Conservation (phyloP, 2,113 vertebrate species). For the Gymnobelideus leadbeateri region DNA sequence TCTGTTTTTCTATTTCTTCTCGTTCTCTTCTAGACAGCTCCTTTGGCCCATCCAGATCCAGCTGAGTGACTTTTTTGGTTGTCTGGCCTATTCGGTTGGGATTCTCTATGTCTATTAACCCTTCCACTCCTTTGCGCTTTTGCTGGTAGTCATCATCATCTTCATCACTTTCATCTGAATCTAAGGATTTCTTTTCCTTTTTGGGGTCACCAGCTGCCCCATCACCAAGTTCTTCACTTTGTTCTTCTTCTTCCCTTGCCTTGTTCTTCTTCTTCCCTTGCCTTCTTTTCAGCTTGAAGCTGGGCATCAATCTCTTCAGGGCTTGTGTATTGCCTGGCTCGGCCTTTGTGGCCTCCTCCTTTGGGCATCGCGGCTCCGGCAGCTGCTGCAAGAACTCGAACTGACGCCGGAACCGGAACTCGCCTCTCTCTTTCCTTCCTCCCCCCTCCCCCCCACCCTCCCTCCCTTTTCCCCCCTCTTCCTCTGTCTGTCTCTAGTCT, state of each 20-base stretch:
- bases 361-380: conserved; percentile 84
- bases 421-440: conserved; percentile 54
- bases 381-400: conserved; percentile 71
- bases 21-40: conserved; percentile 96
- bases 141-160: no score
- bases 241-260: conserved; percentile 89
- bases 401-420: conserved; percentile 84
- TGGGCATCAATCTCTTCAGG: conserved; percentile 98
- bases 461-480: not conserved
- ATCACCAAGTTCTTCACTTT: conserved; percentile 87
- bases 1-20: conserved; percentile 98
- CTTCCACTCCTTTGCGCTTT: no score
- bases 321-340: conserved; percentile 95
- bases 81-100: no score
- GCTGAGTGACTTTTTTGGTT: no score
- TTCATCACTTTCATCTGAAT: no score
- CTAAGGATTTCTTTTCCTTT: no score
- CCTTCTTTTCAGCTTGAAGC: conserved; percentile 97
- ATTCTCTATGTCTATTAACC: no score
- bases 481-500: no score
- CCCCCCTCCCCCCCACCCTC: conserved; percentile 46
- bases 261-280: no score
- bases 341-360: conserved; percentile 96
- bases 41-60: conserved; percentile 94
- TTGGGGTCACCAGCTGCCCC: no score